Evolutionary conservation across 2,113 vertebrate species (phyloP).

Genomic region (Cariama cristata): DNA sequence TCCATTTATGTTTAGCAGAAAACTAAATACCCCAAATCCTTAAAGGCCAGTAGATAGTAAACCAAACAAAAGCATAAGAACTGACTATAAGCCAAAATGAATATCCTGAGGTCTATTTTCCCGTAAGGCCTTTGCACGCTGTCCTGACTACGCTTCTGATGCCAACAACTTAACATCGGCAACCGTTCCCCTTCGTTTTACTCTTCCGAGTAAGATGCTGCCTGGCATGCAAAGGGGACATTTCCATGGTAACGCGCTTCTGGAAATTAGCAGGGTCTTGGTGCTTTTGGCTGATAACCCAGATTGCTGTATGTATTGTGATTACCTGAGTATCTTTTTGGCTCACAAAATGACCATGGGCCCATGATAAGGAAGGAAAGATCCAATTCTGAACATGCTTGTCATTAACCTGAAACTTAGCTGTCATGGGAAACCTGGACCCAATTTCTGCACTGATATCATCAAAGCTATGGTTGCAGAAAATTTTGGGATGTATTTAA

Average conservation of each 20-base stretch:
- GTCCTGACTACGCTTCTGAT: neutral
- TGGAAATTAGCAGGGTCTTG: neutral
- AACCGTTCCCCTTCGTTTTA: neutral
- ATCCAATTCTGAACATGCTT: rapidly evolving
- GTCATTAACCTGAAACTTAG: neutral
- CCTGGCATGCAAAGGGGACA: neutral
- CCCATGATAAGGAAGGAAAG: neutral
- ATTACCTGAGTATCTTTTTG: neutral
- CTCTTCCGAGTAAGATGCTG: neutral
- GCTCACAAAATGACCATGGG: neutral
- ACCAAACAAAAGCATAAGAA: neutral
- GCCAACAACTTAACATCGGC: neutral
- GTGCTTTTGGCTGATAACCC: neutral
- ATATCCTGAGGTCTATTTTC: neutral
- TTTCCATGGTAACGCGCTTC: neutral
- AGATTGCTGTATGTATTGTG: neutral
- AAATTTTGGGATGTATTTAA: neutral
- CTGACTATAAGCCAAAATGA: neutral
- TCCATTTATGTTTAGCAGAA: neutral
- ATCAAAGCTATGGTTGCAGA: rapidly evolving
- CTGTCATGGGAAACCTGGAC: neutral
- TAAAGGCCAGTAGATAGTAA: neutral
- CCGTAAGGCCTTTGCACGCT: neutral
- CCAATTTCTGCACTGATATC: neutral
- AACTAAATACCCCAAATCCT: neutral